Conservation (phyloP, 2,113 vertebrate species). For the Periophthalmodon schlosseri region DNA sequence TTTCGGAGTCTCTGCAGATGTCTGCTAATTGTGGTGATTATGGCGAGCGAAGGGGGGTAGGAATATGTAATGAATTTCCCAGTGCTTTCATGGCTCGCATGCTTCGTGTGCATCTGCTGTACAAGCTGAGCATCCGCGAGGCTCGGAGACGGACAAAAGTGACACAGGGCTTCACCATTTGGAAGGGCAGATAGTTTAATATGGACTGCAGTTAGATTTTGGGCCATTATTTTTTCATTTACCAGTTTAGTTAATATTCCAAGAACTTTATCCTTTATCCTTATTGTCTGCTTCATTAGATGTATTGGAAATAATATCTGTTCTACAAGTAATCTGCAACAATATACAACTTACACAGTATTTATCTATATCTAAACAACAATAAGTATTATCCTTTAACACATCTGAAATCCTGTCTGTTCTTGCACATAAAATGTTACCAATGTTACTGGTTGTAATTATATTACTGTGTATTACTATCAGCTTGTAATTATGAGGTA, state of each 20-base stretch:
- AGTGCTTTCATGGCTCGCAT: constrained; percentile 74
- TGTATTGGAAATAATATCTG: background rate
- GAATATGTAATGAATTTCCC: constrained; percentile 79
- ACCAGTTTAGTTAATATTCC: constrained; percentile 31
- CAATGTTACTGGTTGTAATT: too few relatives aligned
- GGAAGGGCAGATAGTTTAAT: constrained; percentile 50
- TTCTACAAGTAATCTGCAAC: too few relatives aligned
- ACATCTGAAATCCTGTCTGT: too few relatives aligned
- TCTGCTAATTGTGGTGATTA: constrained; percentile 82
- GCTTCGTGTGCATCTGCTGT: constrained; percentile 72
- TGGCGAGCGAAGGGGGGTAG: constrained; percentile 73
- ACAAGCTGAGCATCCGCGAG: constrained; percentile 68
- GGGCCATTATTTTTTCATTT: constrained; percentile 52
- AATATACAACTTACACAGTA: too few relatives aligned
- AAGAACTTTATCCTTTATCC: constrained; percentile 3
- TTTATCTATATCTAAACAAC: too few relatives aligned
- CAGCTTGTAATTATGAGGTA: too few relatives aligned
- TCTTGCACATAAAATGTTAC: too few relatives aligned
- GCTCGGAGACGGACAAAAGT: constrained; percentile 68
- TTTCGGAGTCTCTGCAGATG: constrained; percentile 78
- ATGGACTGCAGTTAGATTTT: constrained; percentile 56
- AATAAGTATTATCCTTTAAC: too few relatives aligned
- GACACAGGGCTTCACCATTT: constrained; percentile 60
- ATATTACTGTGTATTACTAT: too few relatives aligned
- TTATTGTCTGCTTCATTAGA: background rate